These are phyloP conservation scores for Caenorhabditis latens DNA, from an alignment of 1,140 invertebrate species.

Conservation along the genomic window DNA sequence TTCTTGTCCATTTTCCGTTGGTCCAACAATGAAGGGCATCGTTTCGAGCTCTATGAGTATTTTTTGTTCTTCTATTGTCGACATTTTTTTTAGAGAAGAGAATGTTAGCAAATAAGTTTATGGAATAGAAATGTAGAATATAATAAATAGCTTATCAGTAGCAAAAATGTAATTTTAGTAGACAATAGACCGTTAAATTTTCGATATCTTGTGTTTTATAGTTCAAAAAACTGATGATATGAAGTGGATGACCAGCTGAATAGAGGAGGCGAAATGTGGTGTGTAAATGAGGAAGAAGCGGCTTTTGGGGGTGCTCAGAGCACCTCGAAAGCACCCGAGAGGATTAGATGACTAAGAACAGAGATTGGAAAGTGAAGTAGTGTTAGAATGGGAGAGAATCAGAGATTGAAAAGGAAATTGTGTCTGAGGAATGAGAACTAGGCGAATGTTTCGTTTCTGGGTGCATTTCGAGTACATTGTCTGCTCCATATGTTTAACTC, in stretches of 20 bases:
- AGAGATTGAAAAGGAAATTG: conserved; percentile 17
- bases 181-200: conserved; percentile 28
- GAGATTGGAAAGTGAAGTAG: neutral
- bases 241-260: neutral
- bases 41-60: conserved; percentile 49
- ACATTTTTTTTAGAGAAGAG: neutral
- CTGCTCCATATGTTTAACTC: neutral
- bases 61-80: conserved; percentile 42
- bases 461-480: conserved; percentile 17
- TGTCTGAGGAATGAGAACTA: neutral
- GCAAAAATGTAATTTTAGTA: neutral
- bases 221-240: conserved; percentile 7
- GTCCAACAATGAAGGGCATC: conserved; percentile 32
- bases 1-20: conserved; percentile 15
- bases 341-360: conserved; percentile 55
- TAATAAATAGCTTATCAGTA: neutral
- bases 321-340: conserved; percentile 45
- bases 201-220: neutral
- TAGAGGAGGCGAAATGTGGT: neutral
- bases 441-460: conserved; percentile 39
- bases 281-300: neutral
- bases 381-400: neutral
- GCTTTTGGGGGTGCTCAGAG: conserved; percentile 29
- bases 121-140: neutral
- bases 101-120: neutral